phyloP scores from a whole-genome alignment of 2,113 vertebrate genomes.

The Coturnix japonica region DNA sequence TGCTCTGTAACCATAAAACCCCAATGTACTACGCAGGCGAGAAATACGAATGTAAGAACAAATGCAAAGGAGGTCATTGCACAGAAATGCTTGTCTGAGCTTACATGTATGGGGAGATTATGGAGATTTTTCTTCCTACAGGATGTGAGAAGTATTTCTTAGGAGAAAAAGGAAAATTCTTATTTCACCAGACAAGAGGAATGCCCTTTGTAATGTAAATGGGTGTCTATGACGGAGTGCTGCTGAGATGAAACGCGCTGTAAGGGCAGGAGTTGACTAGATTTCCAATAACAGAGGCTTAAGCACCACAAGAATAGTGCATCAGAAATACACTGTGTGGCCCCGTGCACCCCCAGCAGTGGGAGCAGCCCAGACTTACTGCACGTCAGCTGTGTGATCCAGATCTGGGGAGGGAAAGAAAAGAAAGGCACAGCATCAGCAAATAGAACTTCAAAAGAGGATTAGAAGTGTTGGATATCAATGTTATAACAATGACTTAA shows the following conservation, averaged over 20 bases:
- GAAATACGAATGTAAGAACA: neutral
- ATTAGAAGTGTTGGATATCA: neutral
- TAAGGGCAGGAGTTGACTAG: neutral
- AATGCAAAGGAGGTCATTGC: neutral
- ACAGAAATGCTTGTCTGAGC: neutral
- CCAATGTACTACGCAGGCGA: neutral
- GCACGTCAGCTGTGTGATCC: conserved; percentile 98
- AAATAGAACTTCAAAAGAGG: rapidly evolving
- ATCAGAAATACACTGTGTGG: neutral
- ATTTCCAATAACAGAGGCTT: neutral
- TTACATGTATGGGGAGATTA: neutral
- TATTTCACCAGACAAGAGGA: neutral
- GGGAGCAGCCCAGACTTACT: conserved; percentile 85
- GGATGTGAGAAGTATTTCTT: neutral
- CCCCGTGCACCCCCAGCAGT: neutral
- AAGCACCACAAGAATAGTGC: neutral
- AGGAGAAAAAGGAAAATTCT: neutral
- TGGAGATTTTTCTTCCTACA: neutral
- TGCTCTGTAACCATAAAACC: rapidly evolving
- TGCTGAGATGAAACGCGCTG: neutral
- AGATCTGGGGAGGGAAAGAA: conserved; percentile 83
- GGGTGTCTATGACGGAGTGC: neutral
- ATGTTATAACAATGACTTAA: neutral
- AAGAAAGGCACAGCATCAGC: neutral
- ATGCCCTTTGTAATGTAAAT: neutral